These are phyloP conservation scores for Drosophila parthenogenetica DNA, from an alignment of 2,888 invertebrate species.

Conservation along the genomic window DNA sequence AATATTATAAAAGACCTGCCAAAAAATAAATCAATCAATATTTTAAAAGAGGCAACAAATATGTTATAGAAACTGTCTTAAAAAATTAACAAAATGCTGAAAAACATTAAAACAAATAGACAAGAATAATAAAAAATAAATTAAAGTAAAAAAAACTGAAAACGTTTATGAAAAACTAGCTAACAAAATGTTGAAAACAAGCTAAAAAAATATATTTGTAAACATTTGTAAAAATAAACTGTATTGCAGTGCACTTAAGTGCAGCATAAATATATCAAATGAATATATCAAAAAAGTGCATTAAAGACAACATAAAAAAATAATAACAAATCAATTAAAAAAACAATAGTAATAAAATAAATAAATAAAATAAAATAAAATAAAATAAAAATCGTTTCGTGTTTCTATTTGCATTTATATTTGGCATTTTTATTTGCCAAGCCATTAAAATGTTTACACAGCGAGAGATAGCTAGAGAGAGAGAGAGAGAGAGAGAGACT, in stretches of 20 bases:
- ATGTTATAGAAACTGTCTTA: no score
- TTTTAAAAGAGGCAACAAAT: no score
- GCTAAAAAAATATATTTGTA: neutral
- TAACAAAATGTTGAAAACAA: neutral
- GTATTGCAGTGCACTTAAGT: neutral
- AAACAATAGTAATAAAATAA: conserved; percentile 4
- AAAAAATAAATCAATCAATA: no score
- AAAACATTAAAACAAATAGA: no score
- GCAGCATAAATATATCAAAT: no score
- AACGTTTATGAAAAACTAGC: neutral
- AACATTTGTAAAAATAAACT: neutral
- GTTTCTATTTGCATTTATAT: conserved; percentile 22
- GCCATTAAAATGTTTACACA: conserved; percentile 20
- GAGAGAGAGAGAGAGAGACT: neutral
- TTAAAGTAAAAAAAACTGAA: no score
- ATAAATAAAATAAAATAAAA: no score
- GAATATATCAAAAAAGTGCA: neutral
- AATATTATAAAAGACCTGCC: no score
- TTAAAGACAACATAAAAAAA: neutral
- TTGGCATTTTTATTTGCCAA: conserved; percentile 27
- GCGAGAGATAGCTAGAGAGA: neutral
- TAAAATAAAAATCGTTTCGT: conserved; percentile 2
- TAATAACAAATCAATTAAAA: conserved; percentile 9
- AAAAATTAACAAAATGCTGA: no score
- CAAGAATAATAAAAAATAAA: no score